Base-by-base conservation (phyloP, 64 coral and sea anemone species). In the Stylophora pistillata region DNA sequence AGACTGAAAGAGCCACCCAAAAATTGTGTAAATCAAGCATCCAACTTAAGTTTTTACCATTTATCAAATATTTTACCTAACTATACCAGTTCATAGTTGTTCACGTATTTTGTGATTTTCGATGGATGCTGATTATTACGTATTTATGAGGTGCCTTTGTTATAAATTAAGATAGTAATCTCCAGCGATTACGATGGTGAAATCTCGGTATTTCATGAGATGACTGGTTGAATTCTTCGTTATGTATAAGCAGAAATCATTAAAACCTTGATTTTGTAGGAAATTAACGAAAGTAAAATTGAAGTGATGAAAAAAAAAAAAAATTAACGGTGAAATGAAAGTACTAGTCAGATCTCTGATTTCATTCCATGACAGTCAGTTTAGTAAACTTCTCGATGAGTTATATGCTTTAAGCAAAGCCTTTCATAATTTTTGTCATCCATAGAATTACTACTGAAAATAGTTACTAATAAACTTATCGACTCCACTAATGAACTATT, bases 81-180 rank as follows among this genome's bases (percentile, higher is more conserved):
- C 12, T 59, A 10, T 64, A 82, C 79, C 60, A 82, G 58, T 82
- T 30, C 20, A 17, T n/a, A 69, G 62, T 70, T 84, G 59, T 47
- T 84, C 58, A 27, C 4, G 5, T 84, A 60, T 84, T 82, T 70
- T 84, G 80, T 84, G 61, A 84, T 70, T 70, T 84, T 65, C 60
- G 37, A 54, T 69, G 33, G 65, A 32, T 66, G 33, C 18, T 23
- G 13, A 69, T 69, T 37, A 84, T 84, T 37, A 84, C 34, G 34
- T 47, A 84, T 84, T 84, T 66, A 84, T 84, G 34, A 84, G 61
- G 12, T 25, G n/a, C 53, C 80, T 69, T 84, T 68, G 37, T 65
- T 69, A 69, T 33, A 14, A 14, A 53, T 84, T 68, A 21, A 82
- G 30, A 41, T 2, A 37, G 18, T 82, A 58, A 17, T 52, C n/a